phyloP scores from a whole-genome alignment of 2,888 invertebrate genomes.

The Euproctis similis region DNA sequence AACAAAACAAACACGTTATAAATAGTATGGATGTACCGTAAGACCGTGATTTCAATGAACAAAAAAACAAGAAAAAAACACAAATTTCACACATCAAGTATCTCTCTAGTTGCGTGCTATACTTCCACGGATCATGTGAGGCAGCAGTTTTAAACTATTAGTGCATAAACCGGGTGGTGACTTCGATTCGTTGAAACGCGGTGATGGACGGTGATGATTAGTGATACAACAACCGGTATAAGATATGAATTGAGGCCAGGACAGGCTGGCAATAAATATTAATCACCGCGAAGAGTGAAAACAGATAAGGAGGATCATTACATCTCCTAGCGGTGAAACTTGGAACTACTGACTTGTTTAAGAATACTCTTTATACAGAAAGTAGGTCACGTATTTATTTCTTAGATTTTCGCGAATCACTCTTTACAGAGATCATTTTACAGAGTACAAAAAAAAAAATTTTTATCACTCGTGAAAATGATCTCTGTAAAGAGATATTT shows the following conservation, averaged over 20 bases:
- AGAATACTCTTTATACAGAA: too few species aligned
- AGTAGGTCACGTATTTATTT: too few species aligned
- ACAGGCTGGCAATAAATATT: conserved; percentile 21
- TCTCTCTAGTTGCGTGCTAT: conserved; percentile 28
- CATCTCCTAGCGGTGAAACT: too few species aligned
- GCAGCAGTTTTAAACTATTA: conserved; percentile 27
- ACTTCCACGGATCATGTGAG: conserved; percentile 32
- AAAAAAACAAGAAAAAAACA: conserved; percentile 16
- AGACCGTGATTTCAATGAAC: too few species aligned
- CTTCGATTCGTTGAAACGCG: conserved; percentile 2
- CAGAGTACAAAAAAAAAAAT: too few species aligned
- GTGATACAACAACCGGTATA: conserved; percentile 6
- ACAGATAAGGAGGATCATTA: conserved; percentile 15
- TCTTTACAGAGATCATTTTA: too few species aligned
- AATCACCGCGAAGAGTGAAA: conserved; percentile 25
- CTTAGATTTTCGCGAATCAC: too few species aligned
- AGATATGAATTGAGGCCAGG: conserved; percentile 23
- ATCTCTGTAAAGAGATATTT: too few species aligned
- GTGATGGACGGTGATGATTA: conserved; percentile 9
- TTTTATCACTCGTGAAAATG: too few species aligned
- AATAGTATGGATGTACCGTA: too few species aligned
- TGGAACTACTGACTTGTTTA: too few species aligned
- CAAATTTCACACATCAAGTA: conserved; percentile 11
- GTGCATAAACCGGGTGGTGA: conserved; percentile 16
- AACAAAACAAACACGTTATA: conserved; percentile 11